phyloP scores from a whole-genome alignment of 2,888 invertebrate species.

The Lasioglossum oenotherae region DNA sequence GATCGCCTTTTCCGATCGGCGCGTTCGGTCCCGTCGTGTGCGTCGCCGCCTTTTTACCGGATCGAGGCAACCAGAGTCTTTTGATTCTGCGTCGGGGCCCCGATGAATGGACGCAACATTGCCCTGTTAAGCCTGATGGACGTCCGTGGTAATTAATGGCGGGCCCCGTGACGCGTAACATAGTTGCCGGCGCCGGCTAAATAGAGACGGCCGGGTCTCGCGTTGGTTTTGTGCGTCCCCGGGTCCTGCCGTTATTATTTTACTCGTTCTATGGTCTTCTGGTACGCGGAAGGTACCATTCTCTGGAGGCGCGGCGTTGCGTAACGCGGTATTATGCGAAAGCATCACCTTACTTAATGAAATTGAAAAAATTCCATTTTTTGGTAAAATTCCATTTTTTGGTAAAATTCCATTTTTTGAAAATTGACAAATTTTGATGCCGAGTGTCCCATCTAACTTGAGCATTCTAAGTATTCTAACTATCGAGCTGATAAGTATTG shows the following conservation, averaged over 20 bases:
- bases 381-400: too few species aligned
- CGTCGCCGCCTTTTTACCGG: constrained; percentile 24
- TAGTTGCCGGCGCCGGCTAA: constrained; percentile 11
- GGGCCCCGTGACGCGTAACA: constrained; percentile 23
- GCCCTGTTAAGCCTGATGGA: constrained; percentile 48
- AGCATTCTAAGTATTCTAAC: too few species aligned
- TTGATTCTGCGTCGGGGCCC: background rate
- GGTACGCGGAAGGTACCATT: constrained; percentile 36
- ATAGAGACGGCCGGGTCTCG: background rate
- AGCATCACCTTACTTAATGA: background rate
- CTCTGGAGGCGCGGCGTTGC: background rate
- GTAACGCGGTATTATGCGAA: constrained; percentile 7
- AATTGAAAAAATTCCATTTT: background rate
- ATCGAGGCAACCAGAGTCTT: constrained; percentile 30
- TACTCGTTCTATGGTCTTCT: constrained; percentile 26
- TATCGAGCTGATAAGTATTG: background rate
- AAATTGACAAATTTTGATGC: too few species aligned
- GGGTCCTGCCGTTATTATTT: constrained; percentile 26
- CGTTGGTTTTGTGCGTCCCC: constrained; percentile 9
- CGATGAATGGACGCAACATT: constrained; percentile 45
- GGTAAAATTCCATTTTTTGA: too few species aligned
- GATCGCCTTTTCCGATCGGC: constrained; percentile 12
- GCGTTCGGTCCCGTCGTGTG: background rate
- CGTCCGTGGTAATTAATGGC: constrained; percentile 50
- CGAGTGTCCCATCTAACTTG: too few species aligned